Percentiles rank a stretch among this genome's conserved stretches.
These are phyloP conservation scores for Epistrophe eligans DNA, from an alignment of 2,888 invertebrate species.

Conservation along the genomic window DNA sequence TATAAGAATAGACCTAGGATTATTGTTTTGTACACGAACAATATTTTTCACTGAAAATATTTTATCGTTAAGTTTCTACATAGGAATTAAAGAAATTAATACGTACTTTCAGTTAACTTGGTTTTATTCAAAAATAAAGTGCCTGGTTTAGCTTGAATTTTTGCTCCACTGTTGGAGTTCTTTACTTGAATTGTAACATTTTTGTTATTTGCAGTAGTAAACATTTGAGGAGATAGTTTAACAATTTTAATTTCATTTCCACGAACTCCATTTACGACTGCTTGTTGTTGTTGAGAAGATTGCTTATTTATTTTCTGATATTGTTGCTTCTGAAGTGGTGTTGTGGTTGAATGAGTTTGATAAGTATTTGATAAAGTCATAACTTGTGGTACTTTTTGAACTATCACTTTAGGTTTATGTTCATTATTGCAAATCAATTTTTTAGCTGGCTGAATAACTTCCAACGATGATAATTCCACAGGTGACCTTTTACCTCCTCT, in stretches of 20 bases:
- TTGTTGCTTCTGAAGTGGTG: slow-evolving; percentile 42
- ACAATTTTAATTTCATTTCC: slow-evolving; percentile 77
- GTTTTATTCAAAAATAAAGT: slow-evolving; percentile 77
- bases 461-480: slow-evolving; percentile 31
- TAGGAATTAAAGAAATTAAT: background rate
- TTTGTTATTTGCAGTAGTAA: slow-evolving; percentile 73
- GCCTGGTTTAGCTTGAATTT: slow-evolving; percentile 77
- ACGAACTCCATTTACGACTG: slow-evolving; percentile 30
- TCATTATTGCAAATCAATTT: slow-evolving; percentile 48
- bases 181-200: slow-evolving; percentile 77
- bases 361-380: slow-evolving; percentile 68
- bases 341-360: slow-evolving; percentile 32
- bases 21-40: slow-evolving; percentile 79
- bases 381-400: slow-evolving; percentile 77
- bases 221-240: slow-evolving; percentile 76
- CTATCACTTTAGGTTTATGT: slow-evolving; percentile 76
- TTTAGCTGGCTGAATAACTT: slow-evolving; percentile 25
- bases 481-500: slow-evolving; percentile 70
- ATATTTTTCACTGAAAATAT: slow-evolving; percentile 75
- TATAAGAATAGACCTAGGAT: slow-evolving; percentile 88
- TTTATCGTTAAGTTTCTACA: background rate
- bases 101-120: slow-evolving; percentile 75
- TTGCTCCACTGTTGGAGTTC: slow-evolving; percentile 74
- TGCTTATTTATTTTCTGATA: slow-evolving; percentile 29
- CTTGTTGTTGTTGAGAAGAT: slow-evolving; percentile 21